Evolutionary conservation across 2,113 vertebrate species (phyloP).

Genomic region (Myrmophylax atrothorax): DNA sequence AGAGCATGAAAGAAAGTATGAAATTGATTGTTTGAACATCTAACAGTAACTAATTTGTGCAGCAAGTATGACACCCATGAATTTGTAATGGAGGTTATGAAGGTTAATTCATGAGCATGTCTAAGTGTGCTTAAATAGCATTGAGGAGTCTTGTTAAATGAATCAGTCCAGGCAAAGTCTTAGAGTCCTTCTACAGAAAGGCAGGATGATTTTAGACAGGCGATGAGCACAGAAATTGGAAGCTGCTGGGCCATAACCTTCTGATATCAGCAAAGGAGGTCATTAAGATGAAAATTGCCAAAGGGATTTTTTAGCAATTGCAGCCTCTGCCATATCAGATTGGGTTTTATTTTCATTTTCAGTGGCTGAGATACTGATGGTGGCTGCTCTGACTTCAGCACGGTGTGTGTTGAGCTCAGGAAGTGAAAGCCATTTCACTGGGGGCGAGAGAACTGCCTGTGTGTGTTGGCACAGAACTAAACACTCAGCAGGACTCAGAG

Average conservation of each 20-base stretch:
- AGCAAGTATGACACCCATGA: conserved; percentile 18
- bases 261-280: neutral
- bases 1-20: conserved; percentile 27
- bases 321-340: neutral
- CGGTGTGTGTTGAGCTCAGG: neutral
- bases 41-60: conserved; percentile 42
- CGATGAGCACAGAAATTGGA: neutral
- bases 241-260: neutral
- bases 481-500: neutral
- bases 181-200: neutral
- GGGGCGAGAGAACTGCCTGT: neutral
- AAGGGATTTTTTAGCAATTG: neutral
- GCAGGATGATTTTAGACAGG: neutral
- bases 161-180: neutral
- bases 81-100: neutral
- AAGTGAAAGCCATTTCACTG: neutral
- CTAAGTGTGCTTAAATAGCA: conserved; percentile 42
- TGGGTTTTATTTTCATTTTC: conserved; percentile 2
- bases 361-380: neutral
- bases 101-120: conserved; percentile 57
- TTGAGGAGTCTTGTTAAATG: conserved; percentile 18
- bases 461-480: neutral
- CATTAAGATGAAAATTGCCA: neutral
- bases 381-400: neutral
- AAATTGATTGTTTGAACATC: conserved; percentile 56